These are phyloP conservation scores for Ooceraea biroi DNA, from an alignment of 1,140 invertebrate species.

Conservation along the genomic window DNA sequence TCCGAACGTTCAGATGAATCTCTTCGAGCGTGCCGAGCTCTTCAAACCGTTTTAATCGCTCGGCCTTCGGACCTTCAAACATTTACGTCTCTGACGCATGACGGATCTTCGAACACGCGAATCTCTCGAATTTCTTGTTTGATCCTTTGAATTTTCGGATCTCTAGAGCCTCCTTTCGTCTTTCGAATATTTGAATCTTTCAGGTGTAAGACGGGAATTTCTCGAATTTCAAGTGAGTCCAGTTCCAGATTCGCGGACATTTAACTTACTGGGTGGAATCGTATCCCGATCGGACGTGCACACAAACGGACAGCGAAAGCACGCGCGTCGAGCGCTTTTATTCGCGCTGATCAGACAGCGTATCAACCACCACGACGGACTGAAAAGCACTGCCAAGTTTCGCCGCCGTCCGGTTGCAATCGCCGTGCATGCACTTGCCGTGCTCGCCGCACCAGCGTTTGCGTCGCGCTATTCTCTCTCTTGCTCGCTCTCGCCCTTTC, in stretches of 20 bases:
- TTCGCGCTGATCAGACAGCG: slow-evolving; percentile 14
- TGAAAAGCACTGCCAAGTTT: slow-evolving; percentile 33
- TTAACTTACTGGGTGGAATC: not conserved
- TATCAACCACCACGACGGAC: slow-evolving; percentile 26
- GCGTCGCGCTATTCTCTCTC: slow-evolving; percentile 7
- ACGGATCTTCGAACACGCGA: no score
- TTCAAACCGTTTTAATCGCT: not conserved
- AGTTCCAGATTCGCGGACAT: not conserved
- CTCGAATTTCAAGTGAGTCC: not conserved
- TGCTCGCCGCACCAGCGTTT: not conserved
- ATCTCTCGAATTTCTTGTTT: not conserved
- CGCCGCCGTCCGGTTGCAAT: slow-evolving; percentile 45
- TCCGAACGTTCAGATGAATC: no score
- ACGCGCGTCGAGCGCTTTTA: not conserved
- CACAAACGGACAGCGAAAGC: not conserved
- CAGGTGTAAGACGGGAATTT: not conserved
- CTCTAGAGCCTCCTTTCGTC: not conserved
- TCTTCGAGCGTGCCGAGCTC: no score
- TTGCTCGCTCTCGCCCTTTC: slow-evolving; percentile 9
- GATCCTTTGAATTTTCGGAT: not conserved
- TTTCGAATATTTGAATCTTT: not conserved
- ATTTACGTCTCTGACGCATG: no score
- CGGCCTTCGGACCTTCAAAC: not conserved
- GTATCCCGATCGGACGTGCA: not conserved
- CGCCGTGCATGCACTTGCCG: slow-evolving; percentile 52